phyloP scores from a whole-genome alignment of 2,888 invertebrate genomes.

The Heliconius erato region DNA sequence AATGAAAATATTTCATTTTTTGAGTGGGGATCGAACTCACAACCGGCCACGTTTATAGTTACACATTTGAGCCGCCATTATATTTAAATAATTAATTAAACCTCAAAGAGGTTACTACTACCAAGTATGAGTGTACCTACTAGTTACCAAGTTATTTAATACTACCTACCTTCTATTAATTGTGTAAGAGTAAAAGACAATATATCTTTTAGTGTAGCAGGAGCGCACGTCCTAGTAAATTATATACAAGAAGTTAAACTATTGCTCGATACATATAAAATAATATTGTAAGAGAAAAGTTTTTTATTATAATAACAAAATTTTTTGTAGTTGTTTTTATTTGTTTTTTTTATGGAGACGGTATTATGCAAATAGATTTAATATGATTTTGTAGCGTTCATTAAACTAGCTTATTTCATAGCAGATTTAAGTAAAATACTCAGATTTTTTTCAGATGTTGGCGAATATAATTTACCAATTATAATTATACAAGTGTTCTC shows the following conservation, averaged over 20 bases:
- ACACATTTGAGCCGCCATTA: not conserved
- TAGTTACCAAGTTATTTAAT: not conserved
- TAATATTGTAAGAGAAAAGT: not conserved
- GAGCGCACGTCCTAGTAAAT: conserved; percentile 5
- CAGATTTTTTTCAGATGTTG: not conserved
- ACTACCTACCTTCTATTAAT: not conserved
- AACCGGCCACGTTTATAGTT: no score
- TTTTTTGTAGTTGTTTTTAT: no score
- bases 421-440: not conserved
- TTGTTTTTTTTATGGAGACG: not conserved
- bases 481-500: not conserved
- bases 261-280: not conserved
- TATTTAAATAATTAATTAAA: not conserved
- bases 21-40: no score
- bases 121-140: not conserved
- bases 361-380: not conserved
- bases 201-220: not conserved
- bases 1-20: no score
- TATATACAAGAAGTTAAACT: not conserved
- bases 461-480: not conserved
- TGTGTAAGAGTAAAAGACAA: conserved; percentile 11
- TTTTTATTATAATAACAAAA: not conserved
- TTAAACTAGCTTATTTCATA: not conserved
- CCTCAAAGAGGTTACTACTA: not conserved
- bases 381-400: not conserved